Evolutionary conservation across 2,888 invertebrate genomes (phyloP).

Genomic region (Agrotis exclamationis): DNA sequence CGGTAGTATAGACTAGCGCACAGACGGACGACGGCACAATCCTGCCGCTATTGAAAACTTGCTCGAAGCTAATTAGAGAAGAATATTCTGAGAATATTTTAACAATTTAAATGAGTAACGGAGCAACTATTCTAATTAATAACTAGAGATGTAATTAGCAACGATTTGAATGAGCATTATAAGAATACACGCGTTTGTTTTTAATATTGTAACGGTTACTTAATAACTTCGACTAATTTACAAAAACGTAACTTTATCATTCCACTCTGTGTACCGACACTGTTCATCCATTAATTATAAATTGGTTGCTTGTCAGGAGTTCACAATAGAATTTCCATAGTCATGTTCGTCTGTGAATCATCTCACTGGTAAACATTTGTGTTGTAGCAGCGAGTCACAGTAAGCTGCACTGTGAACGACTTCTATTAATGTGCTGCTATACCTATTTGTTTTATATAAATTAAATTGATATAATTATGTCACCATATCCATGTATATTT

Average conservation of each 20-base stretch:
- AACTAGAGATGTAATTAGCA: constrained; percentile 61
- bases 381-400: not conserved
- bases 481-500: too few species aligned
- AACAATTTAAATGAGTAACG: constrained; percentile 68
- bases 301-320: not conserved
- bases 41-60: constrained; percentile 51
- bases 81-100: constrained; percentile 65
- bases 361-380: not conserved
- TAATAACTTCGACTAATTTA: constrained; percentile 20
- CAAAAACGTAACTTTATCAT: not conserved
- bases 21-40: constrained; percentile 15
- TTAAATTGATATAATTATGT: too few species aligned
- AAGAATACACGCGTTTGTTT: constrained; percentile 57
- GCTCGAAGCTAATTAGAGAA: constrained; percentile 58
- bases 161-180: constrained; percentile 56
- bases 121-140: constrained; percentile 63
- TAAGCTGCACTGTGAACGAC: not conserved
- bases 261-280: not conserved
- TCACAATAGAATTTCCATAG: not conserved
- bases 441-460: too few species aligned
- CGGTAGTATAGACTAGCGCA: not conserved
- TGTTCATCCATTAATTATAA: not conserved
- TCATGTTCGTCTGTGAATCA: not conserved
- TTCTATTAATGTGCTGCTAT: too few species aligned
- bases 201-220: constrained; percentile 51